Percentiles rank a stretch among this genome's conserved stretches.
phyloP scores from a whole-genome alignment of 2,797 vertebrate species.

The Fratercula arctica region DNA sequence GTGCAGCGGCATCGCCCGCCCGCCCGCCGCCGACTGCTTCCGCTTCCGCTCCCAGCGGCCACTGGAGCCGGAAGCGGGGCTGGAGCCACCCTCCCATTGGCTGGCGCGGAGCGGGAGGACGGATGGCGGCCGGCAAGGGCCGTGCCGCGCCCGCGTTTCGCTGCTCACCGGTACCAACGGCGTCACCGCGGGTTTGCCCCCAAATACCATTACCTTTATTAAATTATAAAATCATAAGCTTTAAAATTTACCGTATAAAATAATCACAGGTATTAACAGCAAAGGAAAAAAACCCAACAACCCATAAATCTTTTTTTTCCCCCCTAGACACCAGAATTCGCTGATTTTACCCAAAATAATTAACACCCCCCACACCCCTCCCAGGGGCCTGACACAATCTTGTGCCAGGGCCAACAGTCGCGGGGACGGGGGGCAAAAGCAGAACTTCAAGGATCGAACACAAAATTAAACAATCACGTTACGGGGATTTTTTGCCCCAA shows the following conservation, averaged over 20 bases:
- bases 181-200: not conserved
- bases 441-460: not conserved
- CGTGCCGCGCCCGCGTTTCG: not conserved
- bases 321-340: not conserved
- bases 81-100: not conserved
- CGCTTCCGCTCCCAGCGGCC: not conserved
- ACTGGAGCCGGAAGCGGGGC: rapidly evolving
- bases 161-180: not conserved
- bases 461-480: not conserved
- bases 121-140: not conserved
- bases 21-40: not conserved
- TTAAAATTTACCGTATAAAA: conserved; percentile 50
- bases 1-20: conserved; percentile 84
- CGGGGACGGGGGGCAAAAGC: not conserved
- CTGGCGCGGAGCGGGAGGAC: rapidly evolving
- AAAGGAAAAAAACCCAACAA: not conserved
- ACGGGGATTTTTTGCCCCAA: not conserved
- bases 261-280: conserved; percentile 21
- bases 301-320: too few species aligned
- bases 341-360: not conserved
- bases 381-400: not conserved
- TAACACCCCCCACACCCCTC: not conserved
- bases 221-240: conserved; percentile 40
- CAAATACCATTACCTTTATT: conserved; percentile 24
- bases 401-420: not conserved